Base-by-base conservation (phyloP, 2,888 invertebrate species). In the Netelia fuscicornis region DNA sequence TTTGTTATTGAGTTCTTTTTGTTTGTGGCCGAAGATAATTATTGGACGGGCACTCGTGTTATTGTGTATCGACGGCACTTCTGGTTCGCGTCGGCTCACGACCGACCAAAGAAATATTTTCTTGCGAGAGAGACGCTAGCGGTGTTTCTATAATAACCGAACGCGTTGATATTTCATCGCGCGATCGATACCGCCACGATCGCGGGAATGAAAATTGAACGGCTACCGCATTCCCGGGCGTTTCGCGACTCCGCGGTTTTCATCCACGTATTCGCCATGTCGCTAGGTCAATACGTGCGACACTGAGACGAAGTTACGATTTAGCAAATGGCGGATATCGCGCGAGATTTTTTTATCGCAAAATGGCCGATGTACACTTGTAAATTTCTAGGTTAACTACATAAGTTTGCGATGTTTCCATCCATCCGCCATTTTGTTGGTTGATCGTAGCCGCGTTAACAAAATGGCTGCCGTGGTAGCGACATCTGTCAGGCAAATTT, bases 11-110 rank as follows among this genome's bases (percentile, higher is more conserved):
- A 56, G 37, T 17, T 68, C 9, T n/a, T 13, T 20, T 20, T 20
- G 20, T 52, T 70, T 37, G 30, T 56, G 37, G 37, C 37, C 37
- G 37, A 58, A 48, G 74, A 48, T 77, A 72, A 82, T 82, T 82
- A 72, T 67, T 65, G 65, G 70, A 70, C 60, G 20, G 37, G 42
- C 11, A 17, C 37, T 30, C 37, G 37, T 62, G 64, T 64, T 64
- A 79, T 62, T 23, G 52, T 56, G 20, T 20, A 42, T 13, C 62
- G 60, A 52, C 44, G 20, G 48, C 25, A 20, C 48, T 68, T 65
- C 30, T 56, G 52, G 74, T 37, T 54, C 30, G 74, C n/a, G 23
- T 37, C 20, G 48, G 17, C 20, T 58, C 58, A 54, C 60, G 58
- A 23, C 52, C 44, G 10, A 20, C 20, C 70, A 52, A 54, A 75